Evolutionary conservation across 2,113 vertebrate species (phyloP).

Genomic region (Nymphicus hollandicus): DNA sequence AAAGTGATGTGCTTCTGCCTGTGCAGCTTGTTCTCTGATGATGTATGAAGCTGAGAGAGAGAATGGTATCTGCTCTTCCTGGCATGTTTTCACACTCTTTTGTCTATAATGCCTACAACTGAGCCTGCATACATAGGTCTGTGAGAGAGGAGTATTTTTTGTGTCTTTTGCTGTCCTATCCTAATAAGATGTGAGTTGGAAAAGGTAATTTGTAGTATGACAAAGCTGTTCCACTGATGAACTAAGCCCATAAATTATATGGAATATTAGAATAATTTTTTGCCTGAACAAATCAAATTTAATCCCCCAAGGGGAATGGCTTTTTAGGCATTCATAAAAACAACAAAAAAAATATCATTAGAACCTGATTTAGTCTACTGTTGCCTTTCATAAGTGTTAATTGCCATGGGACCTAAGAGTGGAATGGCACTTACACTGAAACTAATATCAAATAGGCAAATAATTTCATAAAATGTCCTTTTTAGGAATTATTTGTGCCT

Average conservation of each 20-base stretch:
- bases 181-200: not conserved
- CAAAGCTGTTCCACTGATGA: not conserved
- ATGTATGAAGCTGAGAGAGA: not conserved
- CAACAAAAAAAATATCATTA: not conserved
- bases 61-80: not conserved
- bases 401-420: not conserved
- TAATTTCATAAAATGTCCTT: not conserved
- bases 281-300: not conserved
- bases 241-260: not conserved
- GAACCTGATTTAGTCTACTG: not conserved
- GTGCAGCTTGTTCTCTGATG: not conserved
- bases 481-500: not conserved
- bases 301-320: not conserved
- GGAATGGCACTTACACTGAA: not conserved
- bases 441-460: not conserved
- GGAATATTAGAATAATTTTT: not conserved
- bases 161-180: not conserved
- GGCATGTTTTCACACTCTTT: not conserved
- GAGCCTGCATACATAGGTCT: not conserved
- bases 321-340: not conserved
- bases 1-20: not conserved
- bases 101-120: not conserved
- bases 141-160: not conserved
- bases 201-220: not conserved
- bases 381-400: not conserved